Base-by-base conservation (phyloP, 2,888 invertebrate genomes). In the Thelaira solivaga region DNA sequence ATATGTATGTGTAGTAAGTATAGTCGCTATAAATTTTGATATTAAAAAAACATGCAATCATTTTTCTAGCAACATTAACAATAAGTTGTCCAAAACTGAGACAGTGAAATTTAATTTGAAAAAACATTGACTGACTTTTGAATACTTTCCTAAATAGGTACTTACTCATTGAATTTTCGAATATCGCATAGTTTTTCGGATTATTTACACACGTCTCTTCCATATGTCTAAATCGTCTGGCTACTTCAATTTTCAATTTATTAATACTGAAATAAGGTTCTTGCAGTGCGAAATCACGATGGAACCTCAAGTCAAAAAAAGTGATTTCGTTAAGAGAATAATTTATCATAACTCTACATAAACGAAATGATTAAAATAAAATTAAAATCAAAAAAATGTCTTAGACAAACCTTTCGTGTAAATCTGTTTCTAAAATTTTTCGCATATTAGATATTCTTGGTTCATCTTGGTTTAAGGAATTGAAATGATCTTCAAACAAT, bases 241-340 rank as follows among this genome's bases (percentile, higher is more conserved):
- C 2, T 8, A 69, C 36, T 34, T 43, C 47, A 5, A 47, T 26
- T 51, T 75, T 75, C 2, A 75, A n/a, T 5, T 62, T 13, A 34
- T 13, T 43, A 2, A 62, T 26, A 18, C 64, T 55, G 24, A 24
- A 55, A 20, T 10, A 4, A 1, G 53, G 22, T 22, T 55, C 71
- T 4, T 53, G 41, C 8, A 67, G 26, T 11, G 81, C 67, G 24
- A 82, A 81, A 22, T 83, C 82, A 49, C 81, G 69, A 62, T 83
- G 84, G 73, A 86, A 86, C 45, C 86, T 81, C 4, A 82, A 82
- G 76, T 86, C 86, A 13, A 86, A 82, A 74, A 83, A 84, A 22
- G 85, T 83, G 0, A 83, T 82, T 51, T 84, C 83, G 8, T 81
- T 82, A 18, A 85, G 74, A 57, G 83, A 84, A 10, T 65, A 29